Evolutionary conservation across 2,113 vertebrate species (phyloP), one percentile per base, ranked within the genome.

Genomic region (Anarrhichthys ocellatus): DNA sequence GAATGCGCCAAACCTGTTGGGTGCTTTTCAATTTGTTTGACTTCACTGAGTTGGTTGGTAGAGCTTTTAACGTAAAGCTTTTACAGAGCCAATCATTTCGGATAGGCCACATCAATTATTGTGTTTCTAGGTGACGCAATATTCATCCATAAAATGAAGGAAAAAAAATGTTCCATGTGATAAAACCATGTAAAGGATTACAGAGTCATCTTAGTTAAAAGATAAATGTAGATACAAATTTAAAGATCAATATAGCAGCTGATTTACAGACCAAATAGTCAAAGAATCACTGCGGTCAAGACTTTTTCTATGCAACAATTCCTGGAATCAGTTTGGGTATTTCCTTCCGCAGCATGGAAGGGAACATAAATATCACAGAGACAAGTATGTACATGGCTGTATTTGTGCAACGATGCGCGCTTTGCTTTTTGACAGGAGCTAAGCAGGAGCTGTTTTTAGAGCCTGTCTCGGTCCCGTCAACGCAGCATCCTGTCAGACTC

Each of bases 361-460:
- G 48, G 24, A 73, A 52, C 62, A 50, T 48, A 40, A 18, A 40
- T 34, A 78, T 73, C 58, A 36, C 22, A 38, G 73, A 50, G 73
- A 76, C 38, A n/a, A 70, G 48, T 27, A 54, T 17, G 13, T 44
- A 50, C 73, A 59, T n/a, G 42, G 24, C 32, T 73, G 67, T 58
- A 4, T 73, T 67, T 77, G 73, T 70, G 63, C 76, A 73, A 6
- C 11, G 32, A 40, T 63, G 69, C 70, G 17, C 85, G 66, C 64
- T 65, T n/a, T 65, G 56, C 66, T 66, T 56, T 58, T 56, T 80
- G 85, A 86, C 71, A 74, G 65, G 63, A 65, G 73, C 76, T 62
- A 82, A 80, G 76, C 42, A 38, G 54, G 58, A 52, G 68, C 65
- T 83, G 77, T 77, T 88, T 83, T 68, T 3, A 59, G 61, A 59